Conservation (phyloP, 2,113 vertebrate species). For the Phylloscopus trochilus region DNA sequence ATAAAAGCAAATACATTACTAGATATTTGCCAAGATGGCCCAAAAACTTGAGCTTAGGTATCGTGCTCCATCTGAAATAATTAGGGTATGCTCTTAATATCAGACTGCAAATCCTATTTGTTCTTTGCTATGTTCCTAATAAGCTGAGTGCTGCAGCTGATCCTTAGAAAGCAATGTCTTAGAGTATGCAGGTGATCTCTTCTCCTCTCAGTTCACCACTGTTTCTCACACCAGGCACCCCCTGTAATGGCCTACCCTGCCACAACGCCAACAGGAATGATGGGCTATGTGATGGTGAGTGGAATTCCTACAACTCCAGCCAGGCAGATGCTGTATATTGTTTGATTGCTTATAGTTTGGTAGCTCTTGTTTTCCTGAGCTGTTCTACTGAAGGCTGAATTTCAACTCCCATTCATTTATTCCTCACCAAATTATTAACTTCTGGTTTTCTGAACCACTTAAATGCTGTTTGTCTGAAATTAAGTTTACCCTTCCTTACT, state of each 20-base stretch:
- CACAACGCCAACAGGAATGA: slow-evolving; percentile 93
- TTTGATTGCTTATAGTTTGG: background rate
- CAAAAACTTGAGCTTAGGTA: background rate
- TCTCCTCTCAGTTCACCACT: slow-evolving; percentile 16
- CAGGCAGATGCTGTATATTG: fast-evolving
- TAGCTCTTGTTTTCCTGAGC: background rate
- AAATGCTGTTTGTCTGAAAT: background rate
- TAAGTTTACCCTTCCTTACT: background rate
- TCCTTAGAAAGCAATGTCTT: background rate
- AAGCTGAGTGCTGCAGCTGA: slow-evolving; percentile 20
- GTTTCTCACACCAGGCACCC: slow-evolving; percentile 80
- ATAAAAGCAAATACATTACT: background rate
- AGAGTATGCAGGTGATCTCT: background rate
- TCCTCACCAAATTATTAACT: background rate
- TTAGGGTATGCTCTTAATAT: background rate
- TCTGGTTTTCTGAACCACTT: background rate
- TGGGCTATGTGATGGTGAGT: slow-evolving; percentile 93
- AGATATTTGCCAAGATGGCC: background rate
- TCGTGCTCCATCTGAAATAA: background rate
- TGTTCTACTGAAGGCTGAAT: background rate
- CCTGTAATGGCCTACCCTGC: slow-evolving; percentile 94
- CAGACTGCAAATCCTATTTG: background rate
- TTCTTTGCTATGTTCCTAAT: slow-evolving; percentile 31
- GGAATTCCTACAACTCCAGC: background rate
- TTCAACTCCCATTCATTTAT: background rate